A percentile compares a stretch with the other conserved stretches of the same genome.
Conservation (phyloP, 2,888 invertebrate genomes). For the Lepidochitona cinerea region DNA sequence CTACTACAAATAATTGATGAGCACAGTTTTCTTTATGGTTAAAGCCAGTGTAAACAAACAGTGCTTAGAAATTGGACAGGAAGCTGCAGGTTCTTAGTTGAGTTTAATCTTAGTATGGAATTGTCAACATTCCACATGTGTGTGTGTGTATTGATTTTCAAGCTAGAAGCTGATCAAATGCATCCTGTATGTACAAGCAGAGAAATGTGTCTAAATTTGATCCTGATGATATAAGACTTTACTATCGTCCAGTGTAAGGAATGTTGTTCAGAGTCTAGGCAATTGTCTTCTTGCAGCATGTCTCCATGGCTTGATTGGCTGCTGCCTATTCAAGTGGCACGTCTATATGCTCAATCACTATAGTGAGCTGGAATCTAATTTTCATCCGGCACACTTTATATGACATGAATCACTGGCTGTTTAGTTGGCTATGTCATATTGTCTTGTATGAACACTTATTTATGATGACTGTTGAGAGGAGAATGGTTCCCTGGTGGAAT, state of each 20-base stretch:
- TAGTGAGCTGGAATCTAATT: not conserved
- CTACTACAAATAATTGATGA: no score
- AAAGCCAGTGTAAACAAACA: no score
- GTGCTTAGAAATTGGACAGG: no score
- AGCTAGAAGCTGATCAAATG: not conserved
- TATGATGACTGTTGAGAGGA: not conserved
- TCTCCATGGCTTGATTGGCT: not conserved
- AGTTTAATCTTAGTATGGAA: no score
- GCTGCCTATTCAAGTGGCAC: not conserved
- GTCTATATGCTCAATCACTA: not conserved
- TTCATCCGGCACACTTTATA: not conserved
- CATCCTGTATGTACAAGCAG: not conserved
- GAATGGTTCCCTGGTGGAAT: not conserved
- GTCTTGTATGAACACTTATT: not conserved
- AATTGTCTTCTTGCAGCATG: not conserved
- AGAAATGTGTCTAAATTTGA: slow-evolving; percentile 6
- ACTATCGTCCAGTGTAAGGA: not conserved
- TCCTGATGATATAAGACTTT: not conserved
- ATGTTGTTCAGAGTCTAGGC: not conserved
- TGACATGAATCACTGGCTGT: not conserved
- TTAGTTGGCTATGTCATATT: not conserved
- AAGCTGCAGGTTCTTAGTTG: no score
- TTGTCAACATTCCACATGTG: no score
- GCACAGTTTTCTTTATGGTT: no score
- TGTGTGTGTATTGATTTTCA: not conserved